phyloP scores from a whole-genome alignment of 37 sponge, comb jelly and placozoan genomes.

The Axinella damicornis region DNA sequence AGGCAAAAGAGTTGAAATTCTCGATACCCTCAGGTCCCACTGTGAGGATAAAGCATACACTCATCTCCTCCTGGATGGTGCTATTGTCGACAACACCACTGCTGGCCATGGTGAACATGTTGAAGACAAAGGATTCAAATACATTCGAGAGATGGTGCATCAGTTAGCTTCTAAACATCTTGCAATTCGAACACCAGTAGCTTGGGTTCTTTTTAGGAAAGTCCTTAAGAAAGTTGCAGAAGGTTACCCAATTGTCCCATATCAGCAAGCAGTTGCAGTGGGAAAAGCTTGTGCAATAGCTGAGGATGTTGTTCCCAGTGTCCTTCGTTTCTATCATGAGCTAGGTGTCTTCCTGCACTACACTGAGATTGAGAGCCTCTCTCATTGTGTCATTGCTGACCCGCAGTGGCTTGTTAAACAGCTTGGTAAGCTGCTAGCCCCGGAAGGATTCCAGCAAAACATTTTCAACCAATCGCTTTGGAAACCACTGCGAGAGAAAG shows the following conservation, averaged over 20 bases:
- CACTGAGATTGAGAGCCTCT: conserved; percentile 13
- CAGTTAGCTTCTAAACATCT: conserved; percentile 26
- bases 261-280: conserved; percentile 11
- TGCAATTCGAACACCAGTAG: conserved; percentile 34
- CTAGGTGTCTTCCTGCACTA: conserved; percentile 61
- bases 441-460: conserved; percentile 3
- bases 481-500: conserved; percentile 12
- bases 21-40: not conserved
- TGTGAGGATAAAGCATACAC: conserved; percentile 35
- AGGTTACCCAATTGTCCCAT: conserved; percentile 14
- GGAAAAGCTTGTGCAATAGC: conserved; percentile 23
- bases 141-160: conserved; percentile 5
- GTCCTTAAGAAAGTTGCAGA: conserved; percentile 22
- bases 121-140: conserved; percentile 37
- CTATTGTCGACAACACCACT: conserved; percentile 64
- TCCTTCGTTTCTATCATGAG: conserved; percentile 66
- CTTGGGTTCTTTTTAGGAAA: conserved; percentile 62
- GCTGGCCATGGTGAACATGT: conserved; percentile 52
- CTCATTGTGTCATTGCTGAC: conserved; percentile 25
- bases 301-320: conserved; percentile 31
- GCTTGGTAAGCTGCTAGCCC: conserved; percentile 34
- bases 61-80: not conserved
- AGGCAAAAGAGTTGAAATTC: not conserved
- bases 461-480: no score
- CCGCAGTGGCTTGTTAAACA: conserved; percentile 58